Percentiles rank a stretch among this genome's conserved stretches.
Evolutionary conservation across 2,113 vertebrate genomes (phyloP).

Genomic region (Ammodytes dubius): DNA sequence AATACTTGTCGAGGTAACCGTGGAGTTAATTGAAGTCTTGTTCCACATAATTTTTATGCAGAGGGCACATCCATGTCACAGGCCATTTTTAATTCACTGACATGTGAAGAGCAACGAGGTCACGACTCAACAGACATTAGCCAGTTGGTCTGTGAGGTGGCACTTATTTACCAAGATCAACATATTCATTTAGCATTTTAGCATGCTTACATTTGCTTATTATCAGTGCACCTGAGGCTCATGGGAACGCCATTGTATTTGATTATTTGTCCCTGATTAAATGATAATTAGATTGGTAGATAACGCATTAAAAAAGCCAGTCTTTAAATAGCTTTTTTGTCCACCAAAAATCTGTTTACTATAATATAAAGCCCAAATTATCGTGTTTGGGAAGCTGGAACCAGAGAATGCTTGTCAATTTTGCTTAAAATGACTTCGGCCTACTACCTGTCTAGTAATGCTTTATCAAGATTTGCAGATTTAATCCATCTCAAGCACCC

Average conservation of each 20-base stretch:
- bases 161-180: neutral
- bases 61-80: neutral
- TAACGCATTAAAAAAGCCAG: neutral
- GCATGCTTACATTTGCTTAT: neutral
- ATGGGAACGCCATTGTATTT: neutral
- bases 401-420: neutral
- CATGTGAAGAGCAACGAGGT: neutral
- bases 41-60: constrained; percentile 6
- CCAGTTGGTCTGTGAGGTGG: neutral
- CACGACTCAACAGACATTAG: neutral
- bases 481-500: neutral
- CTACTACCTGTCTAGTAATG: too few species aligned
- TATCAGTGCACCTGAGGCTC: neutral
- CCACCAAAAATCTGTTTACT: neutral
- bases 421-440: neutral
- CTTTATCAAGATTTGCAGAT: neutral
- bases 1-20: constrained; percentile 15
- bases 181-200: too few species aligned
- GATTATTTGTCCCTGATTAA: neutral
- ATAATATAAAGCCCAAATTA: neutral
- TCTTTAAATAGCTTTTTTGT: neutral
- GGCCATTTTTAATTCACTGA: constrained; percentile 2
- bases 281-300: neutral
- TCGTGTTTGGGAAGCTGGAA: neutral
- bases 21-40: constrained; percentile 11